phyloP scores from a whole-genome alignment of 2,797 vertebrate species.

The Sebastes trivittatus region DNA sequence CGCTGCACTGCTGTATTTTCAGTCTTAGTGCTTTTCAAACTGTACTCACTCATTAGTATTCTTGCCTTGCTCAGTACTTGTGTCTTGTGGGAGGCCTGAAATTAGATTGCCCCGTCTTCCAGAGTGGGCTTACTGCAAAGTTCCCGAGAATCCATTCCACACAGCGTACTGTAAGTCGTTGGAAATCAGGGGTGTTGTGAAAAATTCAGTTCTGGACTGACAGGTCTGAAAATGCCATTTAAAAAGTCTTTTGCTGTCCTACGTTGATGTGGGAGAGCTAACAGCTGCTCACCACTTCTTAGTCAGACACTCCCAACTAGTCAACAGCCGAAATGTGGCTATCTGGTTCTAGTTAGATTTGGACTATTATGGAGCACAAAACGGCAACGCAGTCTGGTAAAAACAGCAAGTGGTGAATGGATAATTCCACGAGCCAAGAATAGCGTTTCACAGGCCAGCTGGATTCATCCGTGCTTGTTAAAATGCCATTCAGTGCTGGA shows the following conservation, averaged over 20 bases:
- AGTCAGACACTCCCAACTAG: neutral
- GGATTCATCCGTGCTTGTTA: slow-evolving; percentile 11
- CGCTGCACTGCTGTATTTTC: neutral
- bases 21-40: slow-evolving; percentile 5
- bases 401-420: neutral
- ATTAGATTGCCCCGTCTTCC: slow-evolving; percentile 37
- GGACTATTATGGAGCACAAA: neutral
- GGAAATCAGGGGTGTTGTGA: slow-evolving; percentile 9
- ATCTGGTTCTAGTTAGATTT: neutral
- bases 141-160: slow-evolving; percentile 11
- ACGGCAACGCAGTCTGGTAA: slow-evolving; percentile 6
- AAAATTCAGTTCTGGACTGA: slow-evolving; percentile 18
- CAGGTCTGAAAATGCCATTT: slow-evolving; percentile 20
- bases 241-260: slow-evolving; percentile 3
- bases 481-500: neutral
- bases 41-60: slow-evolving; percentile 39
- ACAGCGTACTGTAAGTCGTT: neutral
- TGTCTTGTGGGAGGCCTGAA: slow-evolving; percentile 37
- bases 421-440: slow-evolving; percentile 24
- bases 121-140: slow-evolving; percentile 33
- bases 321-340: neutral
- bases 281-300: neutral
- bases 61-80: slow-evolving; percentile 15
- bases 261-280: neutral
- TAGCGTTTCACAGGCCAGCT: slow-evolving; percentile 24